Conservation (phyloP, 2,888 invertebrate genomes). For the Bugulina stolonifera region DNA sequence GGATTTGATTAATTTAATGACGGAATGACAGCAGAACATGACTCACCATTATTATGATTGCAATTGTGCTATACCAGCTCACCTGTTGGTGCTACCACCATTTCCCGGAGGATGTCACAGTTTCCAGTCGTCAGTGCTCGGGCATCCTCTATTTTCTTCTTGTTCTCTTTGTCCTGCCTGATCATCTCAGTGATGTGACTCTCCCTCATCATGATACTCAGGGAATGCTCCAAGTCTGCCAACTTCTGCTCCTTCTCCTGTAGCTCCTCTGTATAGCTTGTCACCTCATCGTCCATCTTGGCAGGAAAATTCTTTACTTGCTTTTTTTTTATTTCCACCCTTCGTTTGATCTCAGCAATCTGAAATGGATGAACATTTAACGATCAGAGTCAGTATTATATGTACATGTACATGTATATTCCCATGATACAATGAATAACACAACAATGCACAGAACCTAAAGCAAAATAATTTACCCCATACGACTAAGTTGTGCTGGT, state of each 20-base stretch:
- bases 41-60: too few species aligned
- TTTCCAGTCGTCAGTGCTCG: neutral
- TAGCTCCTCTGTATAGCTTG: neutral
- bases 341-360: neutral
- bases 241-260: neutral
- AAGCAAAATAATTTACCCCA: too few species aligned
- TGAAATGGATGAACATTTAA: too few species aligned
- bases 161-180: constrained; percentile 11
- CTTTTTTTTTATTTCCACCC: constrained; percentile 19
- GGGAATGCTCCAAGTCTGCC: neutral
- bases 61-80: too few species aligned
- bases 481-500: too few species aligned
- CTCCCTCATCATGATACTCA: neutral
- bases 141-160: neutral
- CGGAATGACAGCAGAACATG: too few species aligned
- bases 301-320: constrained; percentile 9
- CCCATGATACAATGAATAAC: too few species aligned
- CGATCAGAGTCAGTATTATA: too few species aligned
- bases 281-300: neutral
- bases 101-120: neutral
- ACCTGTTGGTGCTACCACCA: constrained; percentile 14
- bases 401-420: too few species aligned
- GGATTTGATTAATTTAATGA: too few species aligned
- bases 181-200: neutral
- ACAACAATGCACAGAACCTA: too few species aligned